These are phyloP conservation scores for Drosophila albomicans DNA, from an alignment of 1,140 invertebrate species.

Conservation along the genomic window DNA sequence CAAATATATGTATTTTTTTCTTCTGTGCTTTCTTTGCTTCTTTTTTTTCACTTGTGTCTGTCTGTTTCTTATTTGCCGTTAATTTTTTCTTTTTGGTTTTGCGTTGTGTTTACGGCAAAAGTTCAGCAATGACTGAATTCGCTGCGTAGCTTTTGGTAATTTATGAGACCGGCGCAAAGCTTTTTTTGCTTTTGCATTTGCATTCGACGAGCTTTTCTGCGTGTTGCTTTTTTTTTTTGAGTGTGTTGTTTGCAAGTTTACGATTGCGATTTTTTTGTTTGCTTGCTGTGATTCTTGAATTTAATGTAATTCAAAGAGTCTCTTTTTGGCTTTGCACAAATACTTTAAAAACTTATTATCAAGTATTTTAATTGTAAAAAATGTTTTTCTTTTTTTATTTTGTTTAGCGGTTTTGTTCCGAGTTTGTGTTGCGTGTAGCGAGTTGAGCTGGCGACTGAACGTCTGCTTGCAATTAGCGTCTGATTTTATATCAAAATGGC, in stretches of 20 bases:
- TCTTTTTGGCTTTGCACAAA: constrained; percentile 55
- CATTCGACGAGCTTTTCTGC: constrained; percentile 40
- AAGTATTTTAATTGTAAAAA: constrained; percentile 20
- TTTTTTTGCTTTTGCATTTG: constrained; percentile 65
- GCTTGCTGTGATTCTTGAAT: constrained; percentile 53
- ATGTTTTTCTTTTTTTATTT: constrained; percentile 16
- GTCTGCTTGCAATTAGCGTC: constrained; percentile 71
- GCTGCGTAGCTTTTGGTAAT: constrained; percentile 61
- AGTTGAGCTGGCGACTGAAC: constrained; percentile 80
- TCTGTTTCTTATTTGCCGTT: constrained; percentile 17
- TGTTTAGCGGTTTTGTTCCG: constrained; percentile 16
- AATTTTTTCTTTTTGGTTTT: constrained; percentile 18
- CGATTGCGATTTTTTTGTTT: constrained; percentile 51
- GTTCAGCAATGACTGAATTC: constrained; percentile 82
- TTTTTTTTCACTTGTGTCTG: constrained; percentile 16
- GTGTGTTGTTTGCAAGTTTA: constrained; percentile 3
- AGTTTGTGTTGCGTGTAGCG: constrained; percentile 56
- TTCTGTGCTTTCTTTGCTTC: constrained; percentile 10
- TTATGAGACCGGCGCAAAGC: constrained; percentile 80
- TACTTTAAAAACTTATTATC: constrained; percentile 38
- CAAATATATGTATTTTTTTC: constrained; percentile 5
- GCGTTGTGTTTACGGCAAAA: constrained; percentile 69
- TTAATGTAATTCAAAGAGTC: constrained; percentile 68
- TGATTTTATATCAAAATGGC: constrained; percentile 73
- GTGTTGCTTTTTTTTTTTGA: constrained; percentile 24